Conservation (phyloP, 2,113 vertebrate species). For the Sturnus vulgaris region DNA sequence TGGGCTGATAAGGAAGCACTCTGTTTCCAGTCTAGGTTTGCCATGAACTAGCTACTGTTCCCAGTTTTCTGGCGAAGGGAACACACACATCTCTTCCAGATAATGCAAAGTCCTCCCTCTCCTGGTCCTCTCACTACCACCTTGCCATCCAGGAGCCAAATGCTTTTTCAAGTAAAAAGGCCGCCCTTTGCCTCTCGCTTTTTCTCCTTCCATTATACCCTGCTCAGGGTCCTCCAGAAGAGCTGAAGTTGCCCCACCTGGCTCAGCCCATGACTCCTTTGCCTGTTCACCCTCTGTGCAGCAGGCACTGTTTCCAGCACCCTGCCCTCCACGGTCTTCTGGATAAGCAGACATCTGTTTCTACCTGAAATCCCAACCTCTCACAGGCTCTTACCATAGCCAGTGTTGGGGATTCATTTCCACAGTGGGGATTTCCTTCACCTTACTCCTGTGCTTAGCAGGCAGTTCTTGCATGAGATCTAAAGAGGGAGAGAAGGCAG, state of each 20-base stretch:
- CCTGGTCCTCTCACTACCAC: background rate
- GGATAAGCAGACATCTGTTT: background rate
- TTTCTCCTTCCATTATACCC: background rate
- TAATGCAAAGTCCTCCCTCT: background rate
- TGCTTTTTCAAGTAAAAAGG: background rate
- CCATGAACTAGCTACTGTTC: background rate
- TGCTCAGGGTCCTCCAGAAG: background rate
- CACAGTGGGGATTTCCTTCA: slow-evolving; percentile 52
- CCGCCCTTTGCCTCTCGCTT: background rate
- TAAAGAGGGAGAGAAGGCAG: background rate
- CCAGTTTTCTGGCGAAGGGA: background rate
- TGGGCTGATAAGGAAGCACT: background rate
- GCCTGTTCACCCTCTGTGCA: background rate
- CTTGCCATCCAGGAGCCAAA: background rate
- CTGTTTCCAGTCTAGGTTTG: background rate
- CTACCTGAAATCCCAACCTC: background rate
- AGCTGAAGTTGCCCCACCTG: background rate
- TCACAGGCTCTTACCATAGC: slow-evolving; percentile 62
- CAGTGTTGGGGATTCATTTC: slow-evolving; percentile 59
- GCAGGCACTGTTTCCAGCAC: background rate
- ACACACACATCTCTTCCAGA: background rate
- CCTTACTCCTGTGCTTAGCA: slow-evolving; percentile 33
- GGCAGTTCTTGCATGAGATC: slow-evolving; percentile 63
- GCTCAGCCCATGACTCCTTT: background rate
- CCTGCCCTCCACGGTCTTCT: background rate